Conservation (phyloP, 2,113 vertebrate species). For the Coregonus clupeaformis region DNA sequence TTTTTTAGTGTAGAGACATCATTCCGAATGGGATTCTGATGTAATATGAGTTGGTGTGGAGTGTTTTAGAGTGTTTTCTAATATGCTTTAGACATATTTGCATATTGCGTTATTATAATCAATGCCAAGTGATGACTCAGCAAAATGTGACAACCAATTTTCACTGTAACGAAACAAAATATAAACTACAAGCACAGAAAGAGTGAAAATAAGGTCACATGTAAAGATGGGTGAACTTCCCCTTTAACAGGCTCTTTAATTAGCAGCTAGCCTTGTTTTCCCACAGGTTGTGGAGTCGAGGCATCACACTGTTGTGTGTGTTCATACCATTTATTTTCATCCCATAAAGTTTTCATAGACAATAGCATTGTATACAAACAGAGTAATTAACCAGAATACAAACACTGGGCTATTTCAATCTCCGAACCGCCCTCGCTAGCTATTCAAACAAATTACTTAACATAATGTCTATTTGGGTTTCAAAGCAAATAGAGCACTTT, state of each 20-base stretch:
- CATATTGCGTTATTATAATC: no score
- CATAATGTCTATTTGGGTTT: not conserved
- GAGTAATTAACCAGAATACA: slow-evolving; percentile 38
- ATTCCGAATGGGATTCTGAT: no score
- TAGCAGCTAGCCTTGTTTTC: slow-evolving; percentile 34
- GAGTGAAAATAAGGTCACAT: no score
- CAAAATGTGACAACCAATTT: no score
- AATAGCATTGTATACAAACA: slow-evolving; percentile 53
- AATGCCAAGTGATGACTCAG: no score
- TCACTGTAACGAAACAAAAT: no score
- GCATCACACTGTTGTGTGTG: slow-evolving; percentile 3
- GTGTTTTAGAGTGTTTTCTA: no score
- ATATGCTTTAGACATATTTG: no score
- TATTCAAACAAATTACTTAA: slow-evolving; percentile 20
- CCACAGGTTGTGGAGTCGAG: slow-evolving; percentile 32
- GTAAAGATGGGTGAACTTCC: no score
- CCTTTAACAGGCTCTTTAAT: slow-evolving; percentile 23
- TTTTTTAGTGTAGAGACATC: no score
- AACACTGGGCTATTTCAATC: not conserved
- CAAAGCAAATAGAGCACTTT: not conserved
- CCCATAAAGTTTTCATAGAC: slow-evolving; percentile 41
- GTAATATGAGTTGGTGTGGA: no score
- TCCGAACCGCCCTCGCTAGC: not conserved
- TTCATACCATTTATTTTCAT: slow-evolving; percentile 31
- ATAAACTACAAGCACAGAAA: no score